Evolutionary conservation across 2,797 vertebrate genomes (phyloP), one percentile per base, ranked within the genome.

Genomic region (Arnoldichthys spilopterus): DNA sequence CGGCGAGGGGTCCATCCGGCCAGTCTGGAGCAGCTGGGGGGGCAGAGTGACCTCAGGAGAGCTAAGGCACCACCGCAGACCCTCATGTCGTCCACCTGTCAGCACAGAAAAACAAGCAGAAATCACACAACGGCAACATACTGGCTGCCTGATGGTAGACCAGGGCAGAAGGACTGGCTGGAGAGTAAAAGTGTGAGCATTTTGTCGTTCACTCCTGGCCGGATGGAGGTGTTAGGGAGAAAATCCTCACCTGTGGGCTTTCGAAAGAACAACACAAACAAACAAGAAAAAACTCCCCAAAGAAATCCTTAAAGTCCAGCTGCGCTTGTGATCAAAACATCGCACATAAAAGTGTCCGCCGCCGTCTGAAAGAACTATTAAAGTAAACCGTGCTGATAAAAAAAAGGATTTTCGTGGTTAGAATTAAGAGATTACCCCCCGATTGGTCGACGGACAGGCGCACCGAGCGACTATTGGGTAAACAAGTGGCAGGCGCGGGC

Each of bases 21-120:
- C 0, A 16, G 53, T 70, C 83, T 81, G 79, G 84, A 87, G 63
- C 87, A 77, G 75, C 83, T 88, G 49, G 83, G 84, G 80, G 84
- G 9, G 24, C 54, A 61, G 15, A 16, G 59, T 20, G 59, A 82
- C 76, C 82, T 80, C 81, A 87, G 73, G n/a, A 74, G 45, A 26
- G 85, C 78, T 2, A 61, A 56, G 20, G 84, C 81, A 86, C 74
- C 83, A 64, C 79, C 68, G 83, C 68, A 87, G 40, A 62, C 82
- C 84, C 13, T 88, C 92, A 93, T 92, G 76, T 85, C 85, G 73
- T 85, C 72, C 58, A 66, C 81, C 76, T 78, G 82, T 63, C 83
- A 79, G 74, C 40, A 5, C 43, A 70, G 72, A 18, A 79, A 56
- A 30, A 3, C 12, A 28, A 6, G 56, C 53, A 22, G 6, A 4